These are phyloP conservation scores for Arion vulgaris DNA, from an alignment of 1,140 invertebrate species.

Conservation along the genomic window DNA sequence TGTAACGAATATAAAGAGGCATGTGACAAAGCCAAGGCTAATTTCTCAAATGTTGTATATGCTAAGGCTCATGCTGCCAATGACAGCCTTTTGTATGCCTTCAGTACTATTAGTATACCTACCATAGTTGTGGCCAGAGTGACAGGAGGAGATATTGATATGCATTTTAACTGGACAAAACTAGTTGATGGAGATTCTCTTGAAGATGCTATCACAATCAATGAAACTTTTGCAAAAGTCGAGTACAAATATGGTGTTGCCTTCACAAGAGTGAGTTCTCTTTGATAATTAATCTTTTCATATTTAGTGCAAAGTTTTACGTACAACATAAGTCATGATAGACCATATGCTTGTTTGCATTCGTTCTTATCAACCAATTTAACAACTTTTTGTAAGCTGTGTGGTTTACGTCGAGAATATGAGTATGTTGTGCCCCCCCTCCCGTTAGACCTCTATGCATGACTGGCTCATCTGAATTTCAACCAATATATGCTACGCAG, in stretches of 20 bases:
- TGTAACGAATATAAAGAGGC: conserved; percentile 34
- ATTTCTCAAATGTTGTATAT: conserved; percentile 48
- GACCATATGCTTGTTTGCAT: no score
- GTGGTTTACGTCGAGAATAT: no score
- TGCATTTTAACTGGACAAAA: conserved; percentile 50
- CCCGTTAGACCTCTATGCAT: no score
- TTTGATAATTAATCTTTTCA: not conserved
- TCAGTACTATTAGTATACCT: conserved; percentile 50
- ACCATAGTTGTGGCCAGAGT: conserved; percentile 46
- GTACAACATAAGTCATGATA: no score
- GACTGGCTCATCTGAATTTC: no score
- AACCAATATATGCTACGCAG: no score
- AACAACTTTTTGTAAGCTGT: no score
- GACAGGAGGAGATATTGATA: not conserved
- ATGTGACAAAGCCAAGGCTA: conserved; percentile 30
- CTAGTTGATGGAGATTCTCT: conserved; percentile 35
- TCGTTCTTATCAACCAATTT: no score
- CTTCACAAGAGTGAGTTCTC: conserved; percentile 53
- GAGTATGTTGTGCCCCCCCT: no score
- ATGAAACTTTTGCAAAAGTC: conserved; percentile 16
- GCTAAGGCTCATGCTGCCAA: conserved; percentile 47
- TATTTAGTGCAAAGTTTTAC: no score
- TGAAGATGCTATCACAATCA: conserved; percentile 38
- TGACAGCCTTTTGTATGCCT: conserved; percentile 51
- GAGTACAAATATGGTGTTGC: conserved; percentile 50